phyloP scores from a whole-genome alignment of 2,797 vertebrate genomes.

The Leptoclinus maculatus region DNA sequence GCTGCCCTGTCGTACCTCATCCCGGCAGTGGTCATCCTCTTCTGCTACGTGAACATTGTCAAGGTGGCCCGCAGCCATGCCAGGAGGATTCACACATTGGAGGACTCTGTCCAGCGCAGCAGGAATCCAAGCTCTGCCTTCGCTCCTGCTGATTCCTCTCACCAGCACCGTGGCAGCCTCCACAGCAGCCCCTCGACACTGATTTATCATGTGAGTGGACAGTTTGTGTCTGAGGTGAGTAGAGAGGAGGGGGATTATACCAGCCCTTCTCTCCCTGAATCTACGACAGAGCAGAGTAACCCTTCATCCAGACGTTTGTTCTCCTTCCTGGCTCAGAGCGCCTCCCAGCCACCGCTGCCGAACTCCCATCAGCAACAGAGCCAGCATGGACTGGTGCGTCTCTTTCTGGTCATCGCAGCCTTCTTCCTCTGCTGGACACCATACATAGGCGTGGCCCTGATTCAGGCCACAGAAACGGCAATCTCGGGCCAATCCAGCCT shows the following conservation, averaged over 20 bases:
- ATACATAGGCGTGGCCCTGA: conserved; percentile 81
- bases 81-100: conserved; percentile 83
- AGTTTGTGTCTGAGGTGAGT: conserved; percentile 72
- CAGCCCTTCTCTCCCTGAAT: conserved; percentile 18
- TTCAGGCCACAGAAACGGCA: conserved; percentile 83
- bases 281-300: conserved; percentile 41
- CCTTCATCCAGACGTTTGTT: conserved; percentile 59
- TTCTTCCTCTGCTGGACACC: conserved; percentile 90
- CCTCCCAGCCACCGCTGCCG: conserved; percentile 54
- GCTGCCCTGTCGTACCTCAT: conserved; percentile 80
- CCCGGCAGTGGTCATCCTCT: conserved; percentile 84
- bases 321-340: conserved; percentile 71
- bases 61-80: conserved; percentile 85
- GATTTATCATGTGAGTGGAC: conserved; percentile 81
- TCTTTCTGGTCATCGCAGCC: conserved; percentile 84
- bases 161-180: conserved; percentile 40
- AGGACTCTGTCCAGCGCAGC: conserved; percentile 83
- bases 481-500: conserved; percentile 70
- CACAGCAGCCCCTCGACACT: conserved; percentile 73
- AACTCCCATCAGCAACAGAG: conserved; percentile 69
- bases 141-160: conserved; percentile 21
- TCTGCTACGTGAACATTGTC: conserved; percentile 87
- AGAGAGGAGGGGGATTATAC: conserved; percentile 37
- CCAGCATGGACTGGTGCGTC: conserved; percentile 82
- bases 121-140: conserved; percentile 47